phyloP scores from a whole-genome alignment of 2,888 invertebrate species.

The Lepidochrysops patricia region DNA sequence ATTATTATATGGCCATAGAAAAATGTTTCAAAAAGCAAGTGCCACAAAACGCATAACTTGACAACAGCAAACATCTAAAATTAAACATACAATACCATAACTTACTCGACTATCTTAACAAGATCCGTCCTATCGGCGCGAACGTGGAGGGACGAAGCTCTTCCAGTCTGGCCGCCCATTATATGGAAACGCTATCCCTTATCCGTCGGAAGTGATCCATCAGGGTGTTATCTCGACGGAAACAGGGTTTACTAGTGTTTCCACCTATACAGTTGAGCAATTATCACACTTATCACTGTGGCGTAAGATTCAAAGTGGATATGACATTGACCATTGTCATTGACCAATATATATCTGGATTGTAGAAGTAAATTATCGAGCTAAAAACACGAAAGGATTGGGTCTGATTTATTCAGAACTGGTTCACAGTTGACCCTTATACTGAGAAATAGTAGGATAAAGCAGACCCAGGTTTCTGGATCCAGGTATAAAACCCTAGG shows the following conservation, averaged over 20 bases:
- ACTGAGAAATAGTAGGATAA: neutral
- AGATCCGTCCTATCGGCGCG: neutral
- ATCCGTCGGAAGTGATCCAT: slow-evolving; percentile 65
- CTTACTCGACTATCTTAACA: neutral
- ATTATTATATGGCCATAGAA: too few relatives aligned
- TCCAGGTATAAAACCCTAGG: too few relatives aligned
- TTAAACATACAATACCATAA: slow-evolving; percentile 4
- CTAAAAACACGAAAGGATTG: neutral
- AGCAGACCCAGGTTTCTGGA: too few relatives aligned
- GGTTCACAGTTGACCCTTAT: neutral
- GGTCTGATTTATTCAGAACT: neutral
- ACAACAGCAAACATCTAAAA: neutral
- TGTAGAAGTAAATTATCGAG: neutral
- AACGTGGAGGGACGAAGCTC: slow-evolving; percentile 18
- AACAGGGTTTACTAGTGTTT: slow-evolving; percentile 34
- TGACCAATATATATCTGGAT: neutral
- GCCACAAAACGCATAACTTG: neutral
- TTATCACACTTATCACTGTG: neutral
- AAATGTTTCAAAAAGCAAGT: too few relatives aligned
- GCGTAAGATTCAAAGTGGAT: neutral
- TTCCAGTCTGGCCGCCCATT: slow-evolving; percentile 24
- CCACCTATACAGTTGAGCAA: slow-evolving; percentile 15
- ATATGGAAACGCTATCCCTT: slow-evolving; percentile 33
- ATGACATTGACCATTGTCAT: neutral
- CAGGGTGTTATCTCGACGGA: slow-evolving; percentile 62